These are phyloP conservation scores for Enteromius fasciolatus DNA, from an alignment of 2,797 vertebrate species.

Conservation along the genomic window DNA sequence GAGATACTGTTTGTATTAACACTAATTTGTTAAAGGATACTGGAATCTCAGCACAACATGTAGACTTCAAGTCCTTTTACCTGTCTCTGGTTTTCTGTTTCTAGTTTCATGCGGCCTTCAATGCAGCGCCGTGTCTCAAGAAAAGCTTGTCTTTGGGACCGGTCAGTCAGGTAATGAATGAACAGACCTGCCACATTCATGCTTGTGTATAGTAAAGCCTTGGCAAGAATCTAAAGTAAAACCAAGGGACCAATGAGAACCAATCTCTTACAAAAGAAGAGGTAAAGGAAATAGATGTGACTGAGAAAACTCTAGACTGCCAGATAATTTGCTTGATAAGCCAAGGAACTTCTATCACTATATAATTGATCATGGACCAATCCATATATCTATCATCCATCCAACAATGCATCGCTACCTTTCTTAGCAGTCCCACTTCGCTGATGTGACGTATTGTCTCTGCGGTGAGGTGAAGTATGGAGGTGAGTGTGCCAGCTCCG, in stretches of 20 bases:
- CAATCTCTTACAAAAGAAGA: background rate
- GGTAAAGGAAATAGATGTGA: background rate
- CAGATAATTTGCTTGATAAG: background rate
- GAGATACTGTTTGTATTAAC: background rate
- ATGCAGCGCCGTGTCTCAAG: constrained; percentile 80
- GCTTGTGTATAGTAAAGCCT: constrained; percentile 76
- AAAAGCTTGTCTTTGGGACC: constrained; percentile 80
- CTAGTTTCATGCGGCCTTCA: constrained; percentile 78
- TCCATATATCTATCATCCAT: background rate
- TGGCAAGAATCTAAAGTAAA: constrained; percentile 34
- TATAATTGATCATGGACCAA: background rate
- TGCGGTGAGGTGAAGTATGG: constrained; percentile 72
- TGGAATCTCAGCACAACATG: background rate
- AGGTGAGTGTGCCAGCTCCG: constrained; percentile 75
- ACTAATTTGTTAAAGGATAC: background rate
- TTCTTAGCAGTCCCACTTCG: constrained; percentile 69
- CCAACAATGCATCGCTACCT: constrained; percentile 65
- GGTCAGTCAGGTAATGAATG: constrained; percentile 81
- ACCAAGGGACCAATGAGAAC: constrained; percentile 16
- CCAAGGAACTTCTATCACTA: constrained; percentile 3
- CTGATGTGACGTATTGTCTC: constrained; percentile 67
- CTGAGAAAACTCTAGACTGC: background rate
- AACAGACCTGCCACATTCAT: constrained; percentile 82
- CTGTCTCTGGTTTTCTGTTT: constrained; percentile 82
- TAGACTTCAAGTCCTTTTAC: constrained; percentile 56